Base-by-base conservation (phyloP, 2,113 vertebrate genomes). In the Lampris megalopsis region DNA sequence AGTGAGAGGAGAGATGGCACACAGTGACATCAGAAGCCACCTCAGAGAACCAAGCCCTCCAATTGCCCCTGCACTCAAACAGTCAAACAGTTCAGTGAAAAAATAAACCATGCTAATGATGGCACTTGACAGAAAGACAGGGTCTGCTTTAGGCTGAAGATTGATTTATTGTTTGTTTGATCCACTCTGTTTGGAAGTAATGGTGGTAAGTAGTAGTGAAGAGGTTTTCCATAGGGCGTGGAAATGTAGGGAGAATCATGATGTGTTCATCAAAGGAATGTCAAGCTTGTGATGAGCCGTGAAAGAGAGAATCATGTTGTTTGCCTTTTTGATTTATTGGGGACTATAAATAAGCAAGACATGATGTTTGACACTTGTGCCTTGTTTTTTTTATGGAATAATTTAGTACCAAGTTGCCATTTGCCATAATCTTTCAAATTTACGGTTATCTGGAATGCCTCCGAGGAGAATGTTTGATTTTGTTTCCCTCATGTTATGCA, bases 61-160 rank as follows among this genome's bases (percentile, higher is more conserved):
- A 49, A 66, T 79, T 67, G 66, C 71, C 79, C 79, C 50, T 83
- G 68, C 75, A 81, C 67, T 81, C 50, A 75, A 66, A 24, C 24
- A 24, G 24, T 24, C 24, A 83, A 88, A 77, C 70, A 3, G 62
- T 76, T 87, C 65, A 0, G 68, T 65, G 85, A 82, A 84, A 79
- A 92, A 91, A 92, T 91, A 92, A 94, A 92, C 83, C 60, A 37
- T 48, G 9, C 73, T 90, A 88, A 91, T 87, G 86, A 84, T 88
- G 79, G 73, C 69, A 84, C 75, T 76, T 36, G 38, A 70, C 79
- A 73, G 57, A 75, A 54, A 73, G 56, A 77, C 75, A 3, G 65
- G 63, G 58, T n/a, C 69, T 36, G 79, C 63, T 71, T 37, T 2
- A 8, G 53, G 60, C 48, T 62, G 77, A 9, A 10, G 80, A 83